Base-by-base conservation (phyloP, 1,140 invertebrate genomes). In the Nephila pilipes region DNA sequence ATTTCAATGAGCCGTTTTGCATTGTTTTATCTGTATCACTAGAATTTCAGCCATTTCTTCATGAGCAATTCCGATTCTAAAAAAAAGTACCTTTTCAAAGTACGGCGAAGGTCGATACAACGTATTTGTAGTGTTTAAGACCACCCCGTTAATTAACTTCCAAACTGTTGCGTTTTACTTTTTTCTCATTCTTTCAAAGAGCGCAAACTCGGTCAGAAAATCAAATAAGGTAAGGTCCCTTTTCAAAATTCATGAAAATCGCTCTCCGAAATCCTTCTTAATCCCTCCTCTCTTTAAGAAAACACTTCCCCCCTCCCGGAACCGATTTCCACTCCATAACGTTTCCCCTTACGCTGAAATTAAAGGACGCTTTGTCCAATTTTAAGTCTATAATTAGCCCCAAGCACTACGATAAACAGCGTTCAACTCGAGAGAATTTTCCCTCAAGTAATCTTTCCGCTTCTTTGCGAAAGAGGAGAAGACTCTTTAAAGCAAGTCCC, bases 311-410 rank as follows among this genome's bases (percentile, higher is more conserved):
- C 57, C 57, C 55, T 55, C 55, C 0, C 5, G 38, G 38, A 46
- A 46, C 38, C 38, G 38, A 46, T 46, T 58, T 58, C 22, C 57
- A 58, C 16, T 22, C 65, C 25, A 32, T 25, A 75, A 25, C 12
- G 22, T 65, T 65, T 25, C 60, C 60, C 12, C 1, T 3, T 12
- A 36, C 65, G 65, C 25, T 75, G 29, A 75, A 75, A 75, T 75
- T 75, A 75, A 75, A 75, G 65, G 18, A 36, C 65, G 65, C 65
- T 75, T 75, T 75, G 65, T 75, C 25, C 65, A 75, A 75, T 75
- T 75, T 75, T 75, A 75, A 32, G 25, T 32, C 25, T 32, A 29
- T 75, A 75, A 75, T 75, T 75, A 75, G 65, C 65, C 65, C 29
- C 29, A 18, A 75, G 65, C 65, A 75, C 65, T 29, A 2, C 65